phyloP scores from a whole-genome alignment of 2,888 invertebrate genomes.

The Euplagia quadripunctaria region DNA sequence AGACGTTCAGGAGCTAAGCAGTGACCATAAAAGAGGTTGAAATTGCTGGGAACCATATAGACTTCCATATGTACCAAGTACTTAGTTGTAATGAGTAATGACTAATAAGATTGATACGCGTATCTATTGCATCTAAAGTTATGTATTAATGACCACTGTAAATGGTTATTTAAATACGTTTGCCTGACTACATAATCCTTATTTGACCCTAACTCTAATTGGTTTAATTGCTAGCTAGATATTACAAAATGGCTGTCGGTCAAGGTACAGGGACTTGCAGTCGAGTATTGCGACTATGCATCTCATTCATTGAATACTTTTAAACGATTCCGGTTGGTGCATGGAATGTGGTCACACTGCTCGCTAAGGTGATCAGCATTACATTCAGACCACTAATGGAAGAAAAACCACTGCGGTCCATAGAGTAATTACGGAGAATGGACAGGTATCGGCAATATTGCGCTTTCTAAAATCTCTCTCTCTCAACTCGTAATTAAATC shows the following conservation, averaged over 20 bases:
- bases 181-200: neutral
- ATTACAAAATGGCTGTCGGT: neutral
- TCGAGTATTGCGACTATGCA: neutral
- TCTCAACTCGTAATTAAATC: no score
- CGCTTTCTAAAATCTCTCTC: no score
- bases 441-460: no score
- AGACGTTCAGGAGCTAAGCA: no score
- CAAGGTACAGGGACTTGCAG: neutral
- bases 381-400: neutral
- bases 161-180: neutral
- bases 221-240: constrained; percentile 2
- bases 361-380: neutral
- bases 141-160: constrained; percentile 1
- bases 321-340: neutral
- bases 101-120: constrained; percentile 1
- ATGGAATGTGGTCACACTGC: neutral
- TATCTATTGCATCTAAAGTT: neutral
- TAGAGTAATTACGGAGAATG: neutral
- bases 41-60: no score
- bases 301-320: neutral
- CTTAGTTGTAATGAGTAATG: no score
- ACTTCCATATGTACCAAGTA: no score
- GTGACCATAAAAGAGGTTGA: no score
- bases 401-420: neutral
- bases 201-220: constrained; percentile 11